Evolutionary conservation across 2,888 invertebrate genomes (phyloP).

Genomic region (Corbicula japonica): DNA sequence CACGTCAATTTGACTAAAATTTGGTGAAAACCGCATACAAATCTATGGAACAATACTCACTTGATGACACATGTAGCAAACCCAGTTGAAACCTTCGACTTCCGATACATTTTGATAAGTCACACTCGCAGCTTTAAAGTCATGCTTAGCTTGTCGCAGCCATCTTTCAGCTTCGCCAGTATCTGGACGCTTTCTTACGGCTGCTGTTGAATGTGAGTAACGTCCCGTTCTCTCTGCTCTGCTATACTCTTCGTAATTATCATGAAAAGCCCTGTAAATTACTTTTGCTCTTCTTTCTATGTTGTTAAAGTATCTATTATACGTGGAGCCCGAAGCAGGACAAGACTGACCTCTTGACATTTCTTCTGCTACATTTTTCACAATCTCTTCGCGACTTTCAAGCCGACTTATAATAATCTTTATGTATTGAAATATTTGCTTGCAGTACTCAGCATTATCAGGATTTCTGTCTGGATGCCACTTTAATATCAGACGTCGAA

Average conservation of each 20-base stretch:
- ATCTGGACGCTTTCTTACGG: slow-evolving; percentile 4
- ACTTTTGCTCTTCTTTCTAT: slow-evolving; percentile 19
- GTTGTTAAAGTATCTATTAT: slow-evolving; percentile 6
- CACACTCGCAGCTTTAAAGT: slow-evolving; percentile 46
- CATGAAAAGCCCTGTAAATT: slow-evolving; percentile 24
- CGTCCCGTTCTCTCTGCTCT: background rate
- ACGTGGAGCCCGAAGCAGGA: background rate
- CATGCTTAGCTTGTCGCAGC: slow-evolving; percentile 59
- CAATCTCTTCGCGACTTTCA: slow-evolving; percentile 29
- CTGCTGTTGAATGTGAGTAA: slow-evolving; percentile 11
- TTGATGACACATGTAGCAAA: slow-evolving; percentile 67
- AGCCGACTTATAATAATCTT: slow-evolving; percentile 47
- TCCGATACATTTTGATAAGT: slow-evolving; percentile 3
- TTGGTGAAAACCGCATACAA: background rate
- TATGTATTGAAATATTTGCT: slow-evolving; percentile 63
- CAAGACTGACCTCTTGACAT: slow-evolving; percentile 7
- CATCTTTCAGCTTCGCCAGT: slow-evolving; percentile 54
- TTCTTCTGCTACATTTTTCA: slow-evolving; percentile 19
- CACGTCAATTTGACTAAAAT: background rate
- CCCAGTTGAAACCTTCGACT: slow-evolving; percentile 61
- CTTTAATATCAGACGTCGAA: slow-evolving; percentile 50
- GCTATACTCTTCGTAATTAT: slow-evolving; percentile 32
- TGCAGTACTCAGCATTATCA: slow-evolving; percentile 54
- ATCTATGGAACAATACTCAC: slow-evolving; percentile 36
- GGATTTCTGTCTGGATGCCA: slow-evolving; percentile 71